These are phyloP conservation scores for Moxostoma hubbsi DNA, from an alignment of 2,797 vertebrate species.

Conservation along the genomic window DNA sequence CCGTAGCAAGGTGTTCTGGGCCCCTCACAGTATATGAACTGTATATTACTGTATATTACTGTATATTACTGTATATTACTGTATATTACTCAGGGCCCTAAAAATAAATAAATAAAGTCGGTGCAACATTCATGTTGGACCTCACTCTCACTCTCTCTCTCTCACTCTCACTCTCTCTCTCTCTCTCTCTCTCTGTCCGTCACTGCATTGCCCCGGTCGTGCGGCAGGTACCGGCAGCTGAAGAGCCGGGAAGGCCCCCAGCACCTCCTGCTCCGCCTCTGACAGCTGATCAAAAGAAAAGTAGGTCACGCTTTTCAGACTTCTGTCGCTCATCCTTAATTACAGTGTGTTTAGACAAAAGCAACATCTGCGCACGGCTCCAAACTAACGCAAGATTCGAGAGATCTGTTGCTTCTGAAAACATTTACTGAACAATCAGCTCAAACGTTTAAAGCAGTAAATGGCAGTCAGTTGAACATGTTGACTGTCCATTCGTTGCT, in stretches of 20 bases:
- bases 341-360: constrained; percentile 92
- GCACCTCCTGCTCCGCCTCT: constrained; percentile 80
- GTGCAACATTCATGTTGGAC: neutral
- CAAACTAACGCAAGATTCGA: constrained; percentile 69
- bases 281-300: constrained; percentile 92
- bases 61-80: too few species aligned
- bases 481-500: too few species aligned
- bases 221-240: constrained; percentile 73
- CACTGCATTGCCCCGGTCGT: constrained; percentile 10
- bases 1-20: too few species aligned
- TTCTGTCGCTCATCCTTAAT: constrained; percentile 86
- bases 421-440: too few species aligned
- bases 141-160: constrained; percentile 5
- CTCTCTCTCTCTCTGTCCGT: too few species aligned
- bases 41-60: too few species aligned
- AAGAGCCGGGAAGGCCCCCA: constrained; percentile 69
- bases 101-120: neutral
- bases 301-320: constrained; percentile 90
- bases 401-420: constrained; percentile 70
- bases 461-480: too few species aligned
- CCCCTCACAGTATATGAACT: too few species aligned
- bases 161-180: constrained; percentile 11
- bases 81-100: too few species aligned
- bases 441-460: too few species aligned
- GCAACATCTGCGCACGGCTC: constrained; percentile 89